Evolutionary conservation across 2,888 invertebrate genomes (phyloP).

Genomic region (Hemithea aestivaria): DNA sequence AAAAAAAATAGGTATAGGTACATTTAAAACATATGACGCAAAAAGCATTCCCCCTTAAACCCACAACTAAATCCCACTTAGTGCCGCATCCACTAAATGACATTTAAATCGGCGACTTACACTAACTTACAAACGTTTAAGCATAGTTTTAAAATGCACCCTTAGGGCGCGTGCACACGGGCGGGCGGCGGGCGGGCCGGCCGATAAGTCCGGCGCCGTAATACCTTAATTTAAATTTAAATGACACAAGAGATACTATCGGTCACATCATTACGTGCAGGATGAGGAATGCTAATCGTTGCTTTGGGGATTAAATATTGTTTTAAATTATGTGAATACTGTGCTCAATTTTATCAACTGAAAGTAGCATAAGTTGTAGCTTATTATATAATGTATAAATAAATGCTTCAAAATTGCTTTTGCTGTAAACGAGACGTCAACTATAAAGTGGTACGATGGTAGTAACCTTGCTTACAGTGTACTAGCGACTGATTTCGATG

Average conservation of each 20-base stretch:
- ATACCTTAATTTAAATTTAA: constrained; percentile 78
- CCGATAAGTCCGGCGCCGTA: constrained; percentile 46
- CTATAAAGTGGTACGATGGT: too few species aligned
- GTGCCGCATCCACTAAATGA: constrained; percentile 10
- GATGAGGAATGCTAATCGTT: constrained; percentile 10
- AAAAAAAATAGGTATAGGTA: too few species aligned
- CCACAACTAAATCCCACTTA: constrained; percentile 10
- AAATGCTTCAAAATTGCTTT: too few species aligned
- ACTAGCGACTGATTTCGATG: too few species aligned
- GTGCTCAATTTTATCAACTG: too few species aligned
- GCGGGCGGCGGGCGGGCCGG: constrained; percentile 39
- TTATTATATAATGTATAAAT: too few species aligned
- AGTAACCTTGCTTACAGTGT: too few species aligned
- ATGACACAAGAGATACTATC: constrained; percentile 66
- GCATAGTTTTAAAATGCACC: constrained; percentile 50
- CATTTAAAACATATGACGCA: too few species aligned
- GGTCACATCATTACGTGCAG: constrained; percentile 43
- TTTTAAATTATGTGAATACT: too few species aligned
- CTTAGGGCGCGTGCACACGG: constrained; percentile 36
- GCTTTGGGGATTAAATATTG: constrained; percentile 13
- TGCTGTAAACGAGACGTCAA: too few species aligned
- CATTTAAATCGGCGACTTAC: constrained; percentile 11
- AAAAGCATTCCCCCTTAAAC: too few species aligned
- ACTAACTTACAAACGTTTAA: constrained; percentile 13
- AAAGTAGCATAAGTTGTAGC: too few species aligned